A percentile compares a stretch with the other conserved stretches of the same genome.
phyloP scores from a whole-genome alignment of 37 sponge, comb jelly and placozoan species.

The Beroe ovata region DNA sequence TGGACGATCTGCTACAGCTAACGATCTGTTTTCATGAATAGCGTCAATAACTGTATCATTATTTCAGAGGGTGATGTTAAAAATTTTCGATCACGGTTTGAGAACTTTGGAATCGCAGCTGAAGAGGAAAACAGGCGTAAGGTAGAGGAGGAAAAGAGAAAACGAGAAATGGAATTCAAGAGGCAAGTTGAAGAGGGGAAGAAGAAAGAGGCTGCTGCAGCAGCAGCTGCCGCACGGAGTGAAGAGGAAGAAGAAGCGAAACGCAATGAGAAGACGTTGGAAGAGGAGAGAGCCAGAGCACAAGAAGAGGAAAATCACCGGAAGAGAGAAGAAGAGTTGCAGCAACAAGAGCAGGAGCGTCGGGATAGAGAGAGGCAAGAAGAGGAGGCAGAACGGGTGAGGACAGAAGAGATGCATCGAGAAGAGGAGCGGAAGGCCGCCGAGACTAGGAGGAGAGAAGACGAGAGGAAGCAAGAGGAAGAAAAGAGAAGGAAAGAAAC shows the following conservation, averaged over 20 bases:
- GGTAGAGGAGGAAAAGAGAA: conserved; percentile 37
- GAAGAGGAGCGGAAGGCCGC: background rate
- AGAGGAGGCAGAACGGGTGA: background rate
- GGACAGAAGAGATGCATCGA: background rate
- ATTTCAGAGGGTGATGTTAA: conserved; percentile 56
- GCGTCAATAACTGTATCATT: too few relatives aligned
- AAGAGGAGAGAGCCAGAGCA: background rate
- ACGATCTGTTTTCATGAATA: too few relatives aligned
- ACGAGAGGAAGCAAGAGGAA: background rate
- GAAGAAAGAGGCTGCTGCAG: conserved; percentile 30
- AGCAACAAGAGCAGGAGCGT: background rate
- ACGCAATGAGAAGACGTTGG: background rate
- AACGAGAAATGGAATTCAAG: conserved; percentile 10
- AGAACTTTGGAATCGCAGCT: conserved; percentile 25
- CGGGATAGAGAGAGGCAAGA: background rate
- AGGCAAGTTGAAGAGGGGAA: conserved; percentile 4
- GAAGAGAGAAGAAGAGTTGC: background rate
- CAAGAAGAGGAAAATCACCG: background rate
- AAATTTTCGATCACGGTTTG: conserved; percentile 33
- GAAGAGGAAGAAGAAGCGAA: conserved; percentile 4
- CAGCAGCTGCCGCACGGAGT: background rate
- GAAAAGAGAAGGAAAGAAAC: background rate
- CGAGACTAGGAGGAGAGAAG: background rate
- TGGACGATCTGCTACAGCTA: too few relatives aligned
- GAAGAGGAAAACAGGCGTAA: conserved; percentile 49